Conservation (phyloP, 2,888 invertebrate species). For the Eumacrocentrus americanus region DNA sequence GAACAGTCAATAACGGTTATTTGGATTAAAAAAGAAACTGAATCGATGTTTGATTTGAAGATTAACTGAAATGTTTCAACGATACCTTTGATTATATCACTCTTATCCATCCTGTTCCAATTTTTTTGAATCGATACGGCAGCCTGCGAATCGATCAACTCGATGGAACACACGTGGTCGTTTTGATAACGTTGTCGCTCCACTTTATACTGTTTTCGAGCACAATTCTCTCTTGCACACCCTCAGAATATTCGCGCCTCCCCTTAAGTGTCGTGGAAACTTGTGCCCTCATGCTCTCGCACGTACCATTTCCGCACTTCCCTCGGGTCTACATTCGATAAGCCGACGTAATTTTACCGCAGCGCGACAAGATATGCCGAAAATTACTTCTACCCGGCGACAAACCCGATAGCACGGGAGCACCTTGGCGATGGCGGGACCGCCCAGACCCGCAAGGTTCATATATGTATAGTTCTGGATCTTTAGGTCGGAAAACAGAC, state of each 20-base stretch:
- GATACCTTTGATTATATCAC: not conserved
- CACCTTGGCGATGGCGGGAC: conserved; percentile 13
- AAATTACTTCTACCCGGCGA: conserved; percentile 35
- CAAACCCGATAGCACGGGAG: conserved; percentile 22
- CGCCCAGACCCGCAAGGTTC: not conserved
- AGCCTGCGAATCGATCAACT: no score
- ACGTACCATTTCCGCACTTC: conserved; percentile 16
- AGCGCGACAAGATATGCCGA: conserved; percentile 36
- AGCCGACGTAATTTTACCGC: conserved; percentile 37
- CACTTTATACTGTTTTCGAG: conserved; percentile 33
- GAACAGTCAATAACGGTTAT: no score
- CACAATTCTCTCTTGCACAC: conserved; percentile 12
- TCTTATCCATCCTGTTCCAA: not conserved
- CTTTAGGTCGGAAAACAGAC: conserved; percentile 4
- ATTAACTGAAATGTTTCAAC: no score
- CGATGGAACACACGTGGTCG: not conserved
- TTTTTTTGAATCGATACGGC: not conserved
- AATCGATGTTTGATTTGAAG: not conserved
- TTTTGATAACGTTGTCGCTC: not conserved
- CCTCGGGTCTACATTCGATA: conserved; percentile 33
- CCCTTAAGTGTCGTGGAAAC: conserved; percentile 24
- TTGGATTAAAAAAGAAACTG: no score
- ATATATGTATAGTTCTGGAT: not conserved
- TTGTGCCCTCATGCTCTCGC: conserved; percentile 21
- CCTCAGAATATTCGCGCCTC: conserved; percentile 22